Evolutionary conservation across 2,888 invertebrate genomes (phyloP), one percentile per base, ranked within the genome.

Genomic region (Oscheius onirici): DNA sequence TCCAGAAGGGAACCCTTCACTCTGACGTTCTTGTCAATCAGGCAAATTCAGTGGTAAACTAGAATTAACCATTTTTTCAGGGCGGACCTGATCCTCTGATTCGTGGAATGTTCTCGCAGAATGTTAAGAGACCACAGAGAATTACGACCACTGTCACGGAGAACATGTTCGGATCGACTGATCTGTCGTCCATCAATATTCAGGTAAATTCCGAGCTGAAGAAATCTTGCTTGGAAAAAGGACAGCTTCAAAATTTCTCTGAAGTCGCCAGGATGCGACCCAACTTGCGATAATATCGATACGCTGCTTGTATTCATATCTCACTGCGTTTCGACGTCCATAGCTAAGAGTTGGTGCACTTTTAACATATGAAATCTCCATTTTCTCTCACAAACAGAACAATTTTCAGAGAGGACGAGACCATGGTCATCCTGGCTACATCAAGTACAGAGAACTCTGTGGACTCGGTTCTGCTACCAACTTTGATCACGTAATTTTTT

Each of bases 31-130:
- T 81, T 13, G 74, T 82, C n/a, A 80, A 76, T 34, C 77, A 82
- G 74, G 75, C 74, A 41, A 11, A 11, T 66, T 43, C 8, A 43
- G 8, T 43, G 8, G 43, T 11, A 43, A 43, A 22, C 51, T 40
- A 10, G 3, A 22, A 46, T 22, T 20, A 8, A 13, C 11, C 8
- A 17, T 20, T 6, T 15, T 51, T 97, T 63, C 96, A 97, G 90
- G 97, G 97, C 13, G 97, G 97, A 5, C 92, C 97, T 1, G 97
- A 99, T 90, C 97, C 97, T 0, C 88, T 99, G 46, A 88, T 97
- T 58, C 79, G 82, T 71, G 82, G 82, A 69, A 72, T 82, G 78
- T 76, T 82, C 66, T 76, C 78, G 0, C 79, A 80, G 58, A 77
- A 77, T 46, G 80, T 78, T 41, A 83, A 83, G 61, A 67, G 83